A percentile compares a stretch with the other conserved stretches of the same genome.
Conservation (phyloP, 30 jellyfish, hydroid and myxozoan species). For the Turritopsis dohrnii region DNA sequence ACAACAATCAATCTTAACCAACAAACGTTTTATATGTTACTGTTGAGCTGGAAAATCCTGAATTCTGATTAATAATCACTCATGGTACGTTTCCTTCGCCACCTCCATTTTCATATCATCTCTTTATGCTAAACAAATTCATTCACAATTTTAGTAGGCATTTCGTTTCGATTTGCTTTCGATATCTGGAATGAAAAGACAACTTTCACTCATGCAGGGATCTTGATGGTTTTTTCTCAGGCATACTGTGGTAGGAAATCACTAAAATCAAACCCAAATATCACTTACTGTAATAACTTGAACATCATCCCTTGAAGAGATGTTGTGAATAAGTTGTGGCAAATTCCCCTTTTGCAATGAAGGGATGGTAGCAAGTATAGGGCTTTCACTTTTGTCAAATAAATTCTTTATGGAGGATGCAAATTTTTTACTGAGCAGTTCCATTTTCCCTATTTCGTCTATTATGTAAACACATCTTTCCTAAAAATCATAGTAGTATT, state of each 20-base stretch:
- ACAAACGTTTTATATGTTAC: no score
- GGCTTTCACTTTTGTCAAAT: conserved; percentile 26
- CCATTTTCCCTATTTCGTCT: conserved; percentile 87
- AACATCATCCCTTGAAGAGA: conserved; percentile 41
- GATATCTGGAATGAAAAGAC: not conserved
- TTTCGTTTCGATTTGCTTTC: not conserved
- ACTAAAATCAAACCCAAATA: not conserved
- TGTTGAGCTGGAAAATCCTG: not conserved
- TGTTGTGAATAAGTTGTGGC: conserved; percentile 34
- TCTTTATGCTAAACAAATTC: not conserved
- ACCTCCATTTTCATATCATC: not conserved
- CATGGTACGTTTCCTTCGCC: not conserved
- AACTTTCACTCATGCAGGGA: no score
- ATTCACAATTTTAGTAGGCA: not conserved
- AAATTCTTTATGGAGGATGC: conserved; percentile 5
- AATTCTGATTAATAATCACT: not conserved
- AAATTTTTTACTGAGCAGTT: conserved; percentile 43
- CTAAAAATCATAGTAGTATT: no score
- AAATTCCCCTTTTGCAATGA: conserved; percentile 40
- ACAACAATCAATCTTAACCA: no score
- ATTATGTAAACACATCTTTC: conserved; percentile 10
- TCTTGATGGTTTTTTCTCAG: no score
- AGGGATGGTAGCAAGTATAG: conserved; percentile 62
- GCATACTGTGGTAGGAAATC: no score
- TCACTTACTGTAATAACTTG: conserved; percentile 35